phyloP scores from a whole-genome alignment of 1,140 invertebrate genomes.

The Pseudomyrmex sp. region DNA sequence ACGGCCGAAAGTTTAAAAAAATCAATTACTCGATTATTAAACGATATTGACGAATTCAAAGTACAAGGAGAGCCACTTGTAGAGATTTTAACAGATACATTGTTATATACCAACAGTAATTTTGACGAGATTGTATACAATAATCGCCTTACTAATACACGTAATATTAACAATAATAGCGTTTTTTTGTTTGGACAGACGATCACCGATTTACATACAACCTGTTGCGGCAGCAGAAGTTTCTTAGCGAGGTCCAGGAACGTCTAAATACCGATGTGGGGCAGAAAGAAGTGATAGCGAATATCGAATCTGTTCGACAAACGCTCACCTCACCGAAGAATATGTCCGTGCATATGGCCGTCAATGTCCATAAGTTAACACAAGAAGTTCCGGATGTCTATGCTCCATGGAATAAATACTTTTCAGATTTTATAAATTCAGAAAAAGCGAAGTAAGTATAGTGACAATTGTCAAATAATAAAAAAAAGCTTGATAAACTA shows the following conservation, averaged over 20 bases:
- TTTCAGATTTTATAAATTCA: constrained; percentile 74
- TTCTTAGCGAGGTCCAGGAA: constrained; percentile 89
- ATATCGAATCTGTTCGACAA: constrained; percentile 87
- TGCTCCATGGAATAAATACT: constrained; percentile 69
- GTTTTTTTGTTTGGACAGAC: constrained; percentile 83
- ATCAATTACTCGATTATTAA: constrained; percentile 90
- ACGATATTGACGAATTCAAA: constrained; percentile 91
- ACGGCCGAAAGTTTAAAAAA: constrained; percentile 91
- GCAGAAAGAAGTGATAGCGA: constrained; percentile 85
- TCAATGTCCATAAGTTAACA: constrained; percentile 88
- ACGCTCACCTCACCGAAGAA: constrained; percentile 87
- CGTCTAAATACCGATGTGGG: constrained; percentile 86
- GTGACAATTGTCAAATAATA: not conserved
- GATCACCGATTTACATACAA: constrained; percentile 90
- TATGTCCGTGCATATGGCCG: constrained; percentile 90
- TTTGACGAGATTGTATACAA: not conserved
- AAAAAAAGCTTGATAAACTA: too few species aligned
- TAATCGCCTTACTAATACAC: not conserved
- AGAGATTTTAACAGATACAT: constrained; percentile 87
- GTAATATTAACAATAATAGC: too few species aligned
- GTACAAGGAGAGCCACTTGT: constrained; percentile 88
- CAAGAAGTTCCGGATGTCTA: constrained; percentile 83
- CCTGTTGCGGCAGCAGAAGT: constrained; percentile 91
- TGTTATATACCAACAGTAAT: constrained; percentile 88
- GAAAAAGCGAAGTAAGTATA: constrained; percentile 80